Percentiles rank a stretch among this genome's conserved stretches.
Conservation (phyloP, 2,888 invertebrate genomes). For the Epicampocera succincta region DNA sequence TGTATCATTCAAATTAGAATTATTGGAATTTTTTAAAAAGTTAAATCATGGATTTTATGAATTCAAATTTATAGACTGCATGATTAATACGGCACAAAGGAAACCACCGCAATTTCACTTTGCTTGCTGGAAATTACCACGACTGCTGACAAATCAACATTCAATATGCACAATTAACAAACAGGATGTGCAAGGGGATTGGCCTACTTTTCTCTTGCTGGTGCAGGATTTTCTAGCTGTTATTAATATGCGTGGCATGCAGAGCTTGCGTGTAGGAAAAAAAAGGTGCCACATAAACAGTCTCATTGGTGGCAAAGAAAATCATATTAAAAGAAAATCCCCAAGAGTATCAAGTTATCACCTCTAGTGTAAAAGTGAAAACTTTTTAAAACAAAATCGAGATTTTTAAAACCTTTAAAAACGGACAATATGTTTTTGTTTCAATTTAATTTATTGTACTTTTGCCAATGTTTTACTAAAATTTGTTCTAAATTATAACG, state of each 20-base stretch:
- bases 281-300: neutral
- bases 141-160: conserved; percentile 51
- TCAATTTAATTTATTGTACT: too few species aligned
- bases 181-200: conserved; percentile 32
- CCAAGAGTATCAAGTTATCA: neutral
- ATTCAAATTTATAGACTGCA: conserved; percentile 16
- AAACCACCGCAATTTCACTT: conserved; percentile 10
- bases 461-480: neutral
- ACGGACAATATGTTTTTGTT: too few species aligned
- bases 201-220: conserved; percentile 18
- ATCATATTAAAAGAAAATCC: neutral
- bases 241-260: neutral
- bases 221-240: conserved; percentile 6
- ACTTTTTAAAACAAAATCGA: too few species aligned
- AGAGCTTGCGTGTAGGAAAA: neutral
- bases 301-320: neutral
- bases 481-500: neutral
- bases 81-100: conserved; percentile 21
- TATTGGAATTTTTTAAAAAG: too few species aligned
- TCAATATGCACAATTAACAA: conserved; percentile 51
- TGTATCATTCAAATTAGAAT: too few species aligned
- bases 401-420: too few species aligned
- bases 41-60: neutral
- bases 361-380: neutral
- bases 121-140: conserved; percentile 12